Evolutionary conservation across 1,140 invertebrate genomes (phyloP).

Genomic region (Dendrolimus punctatus): DNA sequence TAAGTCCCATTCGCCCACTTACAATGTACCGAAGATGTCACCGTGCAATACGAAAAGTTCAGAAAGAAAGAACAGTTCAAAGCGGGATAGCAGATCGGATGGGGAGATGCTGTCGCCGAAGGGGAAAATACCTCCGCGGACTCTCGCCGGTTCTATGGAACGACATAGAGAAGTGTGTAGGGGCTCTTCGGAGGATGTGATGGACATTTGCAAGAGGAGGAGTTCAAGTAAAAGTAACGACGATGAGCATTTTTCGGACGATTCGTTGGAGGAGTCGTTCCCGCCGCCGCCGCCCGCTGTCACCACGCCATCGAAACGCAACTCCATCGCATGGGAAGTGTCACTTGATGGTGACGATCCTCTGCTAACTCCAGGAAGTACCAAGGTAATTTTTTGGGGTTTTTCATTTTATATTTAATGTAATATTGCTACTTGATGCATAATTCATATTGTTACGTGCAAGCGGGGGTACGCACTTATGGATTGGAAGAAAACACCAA

Average conservation of each 20-base stretch:
- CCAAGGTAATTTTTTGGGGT: slow-evolving; percentile 73
- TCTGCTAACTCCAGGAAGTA: slow-evolving; percentile 80
- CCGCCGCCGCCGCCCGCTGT: slow-evolving; percentile 72
- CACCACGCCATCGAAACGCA: slow-evolving; percentile 77
- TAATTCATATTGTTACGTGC: too few species aligned
- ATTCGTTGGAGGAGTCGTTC: slow-evolving; percentile 84
- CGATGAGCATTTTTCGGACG: slow-evolving; percentile 85
- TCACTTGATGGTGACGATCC: slow-evolving; percentile 80
- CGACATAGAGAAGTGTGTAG: slow-evolving; percentile 84
- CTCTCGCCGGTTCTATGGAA: slow-evolving; percentile 79
- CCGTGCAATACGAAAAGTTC: slow-evolving; percentile 47
- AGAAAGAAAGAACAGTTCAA: slow-evolving; percentile 44
- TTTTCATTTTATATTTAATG: too few species aligned
- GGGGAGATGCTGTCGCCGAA: slow-evolving; percentile 69
- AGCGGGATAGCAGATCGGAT: slow-evolving; percentile 58
- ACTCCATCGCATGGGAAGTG: slow-evolving; percentile 88
- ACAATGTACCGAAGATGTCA: slow-evolving; percentile 48
- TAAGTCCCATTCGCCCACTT: slow-evolving; percentile 63
- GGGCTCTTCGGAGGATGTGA: slow-evolving; percentile 60
- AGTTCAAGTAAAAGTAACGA: slow-evolving; percentile 70
- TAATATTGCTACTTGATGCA: too few species aligned
- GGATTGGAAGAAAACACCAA: too few species aligned
- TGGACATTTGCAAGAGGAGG: slow-evolving; percentile 58
- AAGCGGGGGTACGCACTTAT: too few species aligned
- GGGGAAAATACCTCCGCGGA: slow-evolving; percentile 77